Evolutionary conservation across 2,113 vertebrate species (phyloP).

Genomic region (human (Homo sapiens)): DNA sequence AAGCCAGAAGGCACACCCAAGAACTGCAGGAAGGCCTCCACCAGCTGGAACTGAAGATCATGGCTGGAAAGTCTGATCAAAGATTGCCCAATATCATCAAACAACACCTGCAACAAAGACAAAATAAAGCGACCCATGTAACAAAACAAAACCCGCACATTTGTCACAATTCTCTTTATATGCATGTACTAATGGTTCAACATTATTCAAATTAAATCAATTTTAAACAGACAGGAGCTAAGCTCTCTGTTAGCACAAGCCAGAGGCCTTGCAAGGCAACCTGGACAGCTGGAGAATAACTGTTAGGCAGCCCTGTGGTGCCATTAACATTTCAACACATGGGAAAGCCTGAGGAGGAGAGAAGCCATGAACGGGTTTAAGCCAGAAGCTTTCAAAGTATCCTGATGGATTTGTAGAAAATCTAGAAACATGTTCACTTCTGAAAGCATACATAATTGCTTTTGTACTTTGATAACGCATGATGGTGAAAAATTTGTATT

Average conservation of each 20-base stretch:
- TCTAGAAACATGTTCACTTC: background rate
- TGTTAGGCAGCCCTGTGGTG: too few relatives aligned
- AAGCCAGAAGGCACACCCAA: conserved; percentile 89
- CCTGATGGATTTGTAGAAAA: background rate
- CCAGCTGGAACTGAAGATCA: conserved; percentile 85
- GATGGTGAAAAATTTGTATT: background rate
- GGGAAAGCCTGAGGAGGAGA: rapidly evolving
- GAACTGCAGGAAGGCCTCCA: conserved; percentile 92
- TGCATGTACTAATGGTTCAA: background rate
- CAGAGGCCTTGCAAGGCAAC: background rate
- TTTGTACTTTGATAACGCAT: background rate
- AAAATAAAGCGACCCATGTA: background rate
- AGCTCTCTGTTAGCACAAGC: background rate
- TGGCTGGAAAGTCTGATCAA: conserved; percentile 88
- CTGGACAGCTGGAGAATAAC: background rate
- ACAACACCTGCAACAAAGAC: conserved; percentile 88
- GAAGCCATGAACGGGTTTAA: background rate
- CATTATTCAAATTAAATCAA: background rate
- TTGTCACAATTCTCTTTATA: background rate
- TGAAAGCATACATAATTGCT: background rate
- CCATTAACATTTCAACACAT: rapidly evolving
- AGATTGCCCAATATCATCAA: conserved; percentile 95
- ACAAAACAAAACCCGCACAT: too few relatives aligned
- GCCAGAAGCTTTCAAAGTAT: background rate
- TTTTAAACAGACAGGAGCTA: background rate